These are phyloP conservation scores for Drosophila simulans DNA, from an alignment of 1,140 invertebrate genomes.

Conservation along the genomic window DNA sequence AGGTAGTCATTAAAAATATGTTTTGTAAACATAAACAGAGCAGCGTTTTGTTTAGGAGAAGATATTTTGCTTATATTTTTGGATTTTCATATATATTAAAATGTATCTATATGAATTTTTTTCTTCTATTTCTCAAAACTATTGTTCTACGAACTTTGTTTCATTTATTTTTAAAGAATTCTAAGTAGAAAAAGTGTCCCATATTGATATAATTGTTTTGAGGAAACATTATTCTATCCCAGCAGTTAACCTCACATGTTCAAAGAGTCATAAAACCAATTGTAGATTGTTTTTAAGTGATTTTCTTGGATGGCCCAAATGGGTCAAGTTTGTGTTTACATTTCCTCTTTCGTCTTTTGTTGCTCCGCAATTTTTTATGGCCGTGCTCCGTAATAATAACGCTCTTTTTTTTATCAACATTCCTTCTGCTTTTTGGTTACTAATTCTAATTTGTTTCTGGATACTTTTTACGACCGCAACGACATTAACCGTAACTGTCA, in stretches of 20 bases:
- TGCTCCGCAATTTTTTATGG: constrained; percentile 48
- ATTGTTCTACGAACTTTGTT: not conserved
- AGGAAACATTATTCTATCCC: constrained; percentile 1
- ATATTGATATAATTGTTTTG: constrained; percentile 9
- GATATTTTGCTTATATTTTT: not conserved
- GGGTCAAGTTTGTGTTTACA: constrained; percentile 75
- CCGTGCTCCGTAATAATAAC: constrained; percentile 46
- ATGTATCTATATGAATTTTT: not conserved
- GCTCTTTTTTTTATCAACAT: constrained; percentile 41
- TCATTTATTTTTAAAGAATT: not conserved
- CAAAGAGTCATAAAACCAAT: constrained; percentile 21
- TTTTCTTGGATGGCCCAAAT: constrained; percentile 47
- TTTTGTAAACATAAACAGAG: not conserved
- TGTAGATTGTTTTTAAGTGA: constrained; percentile 21
- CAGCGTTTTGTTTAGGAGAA: not conserved
- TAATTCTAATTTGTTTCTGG: constrained; percentile 45
- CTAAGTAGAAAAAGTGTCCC: not conserved
- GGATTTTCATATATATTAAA: too few relatives aligned
- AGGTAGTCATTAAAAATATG: not conserved
- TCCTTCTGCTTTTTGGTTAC: constrained; percentile 36
- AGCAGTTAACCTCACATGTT: constrained; percentile 27
- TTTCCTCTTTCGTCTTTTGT: constrained; percentile 42
- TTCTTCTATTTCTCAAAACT: not conserved
- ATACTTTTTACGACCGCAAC: constrained; percentile 63
- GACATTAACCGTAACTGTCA: constrained; percentile 79